Percentiles rank a stretch among this genome's conserved stretches.
phyloP scores from a whole-genome alignment of 2,797 vertebrate genomes.

The Schizopygopsis malacanthus region DNA sequence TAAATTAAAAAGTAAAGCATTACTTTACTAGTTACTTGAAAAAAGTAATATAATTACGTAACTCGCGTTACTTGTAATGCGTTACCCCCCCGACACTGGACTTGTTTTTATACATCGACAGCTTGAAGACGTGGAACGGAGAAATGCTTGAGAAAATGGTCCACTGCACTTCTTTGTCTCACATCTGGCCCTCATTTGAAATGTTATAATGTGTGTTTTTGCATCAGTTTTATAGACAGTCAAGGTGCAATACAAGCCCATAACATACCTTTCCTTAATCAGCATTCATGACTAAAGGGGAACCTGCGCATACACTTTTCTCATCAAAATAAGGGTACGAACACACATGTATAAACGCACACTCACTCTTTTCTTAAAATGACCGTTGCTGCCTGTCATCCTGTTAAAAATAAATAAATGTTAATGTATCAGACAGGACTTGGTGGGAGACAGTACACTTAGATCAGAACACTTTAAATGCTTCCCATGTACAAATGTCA shows the following conservation, averaged over 20 bases:
- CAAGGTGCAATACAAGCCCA: not conserved
- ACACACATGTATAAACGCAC: not conserved
- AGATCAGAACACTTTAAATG: not conserved
- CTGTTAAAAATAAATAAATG: not conserved
- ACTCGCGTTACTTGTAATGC: too few relatives aligned
- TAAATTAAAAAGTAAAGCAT: too few relatives aligned
- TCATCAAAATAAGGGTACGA: not conserved
- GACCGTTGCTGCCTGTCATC: not conserved
- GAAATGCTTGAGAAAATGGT: not conserved
- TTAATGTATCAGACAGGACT: not conserved
- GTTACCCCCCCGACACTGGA: not conserved
- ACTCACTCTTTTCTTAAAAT: not conserved
- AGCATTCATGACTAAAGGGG: not conserved
- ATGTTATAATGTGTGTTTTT: conserved; percentile 10
- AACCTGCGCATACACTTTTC: not conserved
- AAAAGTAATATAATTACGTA: too few relatives aligned
- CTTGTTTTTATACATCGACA: not conserved
- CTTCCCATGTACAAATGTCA: conserved; percentile 6
- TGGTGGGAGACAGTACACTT: not conserved
- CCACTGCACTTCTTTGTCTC: not conserved
- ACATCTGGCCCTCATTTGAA: conserved; percentile 36
- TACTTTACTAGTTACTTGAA: too few relatives aligned
- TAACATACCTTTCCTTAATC: conserved; percentile 26
- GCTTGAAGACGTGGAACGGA: not conserved
- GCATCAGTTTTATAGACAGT: conserved; percentile 27